Conservation (phyloP, 2,888 invertebrate genomes). For the Melanchra persicariae region DNA sequence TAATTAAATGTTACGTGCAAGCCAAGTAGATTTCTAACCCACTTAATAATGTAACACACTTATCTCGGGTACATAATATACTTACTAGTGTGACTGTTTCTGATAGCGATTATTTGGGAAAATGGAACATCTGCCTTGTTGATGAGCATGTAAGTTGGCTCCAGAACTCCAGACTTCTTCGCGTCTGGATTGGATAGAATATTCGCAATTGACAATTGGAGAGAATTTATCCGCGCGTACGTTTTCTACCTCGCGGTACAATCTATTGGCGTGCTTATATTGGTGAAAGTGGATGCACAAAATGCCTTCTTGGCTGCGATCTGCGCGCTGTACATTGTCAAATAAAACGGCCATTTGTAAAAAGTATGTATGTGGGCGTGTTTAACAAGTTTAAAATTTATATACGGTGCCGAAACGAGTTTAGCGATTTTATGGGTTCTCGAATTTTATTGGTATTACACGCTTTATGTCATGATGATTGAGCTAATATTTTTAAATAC, state of each 20-base stretch:
- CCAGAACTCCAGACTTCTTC: conserved; percentile 27
- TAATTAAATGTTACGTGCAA: conserved; percentile 61
- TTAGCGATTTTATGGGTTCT: conserved; percentile 64
- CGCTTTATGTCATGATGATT: conserved; percentile 63
- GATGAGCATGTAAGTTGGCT: conserved; percentile 6
- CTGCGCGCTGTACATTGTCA: conserved; percentile 70
- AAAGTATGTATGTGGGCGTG: conserved; percentile 65
- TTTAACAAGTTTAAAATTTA: conserved; percentile 62
- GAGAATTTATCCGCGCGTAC: conserved; percentile 70
- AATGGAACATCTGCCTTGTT: conserved; percentile 40
- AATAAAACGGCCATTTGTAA: conserved; percentile 68
- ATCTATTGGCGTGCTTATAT: conserved; percentile 84
- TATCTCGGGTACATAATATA: conserved; percentile 53
- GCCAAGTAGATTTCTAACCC: conserved; percentile 62
- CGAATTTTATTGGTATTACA: conserved; percentile 62
- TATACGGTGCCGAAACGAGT: conserved; percentile 63
- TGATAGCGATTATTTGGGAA: conserved; percentile 51
- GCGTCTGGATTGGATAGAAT: conserved; percentile 45
- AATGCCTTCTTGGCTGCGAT: conserved; percentile 77
- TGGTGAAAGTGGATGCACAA: conserved; percentile 87
- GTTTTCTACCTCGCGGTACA: conserved; percentile 78
- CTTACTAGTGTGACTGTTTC: conserved; percentile 36
- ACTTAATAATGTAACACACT: conserved; percentile 63
- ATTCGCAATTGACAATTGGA: conserved; percentile 67
- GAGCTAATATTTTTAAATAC: conserved; percentile 26